Evolutionary conservation across 2,888 invertebrate genomes (phyloP), one percentile per base, ranked within the genome.

Genomic region (Synergus gifuensis): DNA sequence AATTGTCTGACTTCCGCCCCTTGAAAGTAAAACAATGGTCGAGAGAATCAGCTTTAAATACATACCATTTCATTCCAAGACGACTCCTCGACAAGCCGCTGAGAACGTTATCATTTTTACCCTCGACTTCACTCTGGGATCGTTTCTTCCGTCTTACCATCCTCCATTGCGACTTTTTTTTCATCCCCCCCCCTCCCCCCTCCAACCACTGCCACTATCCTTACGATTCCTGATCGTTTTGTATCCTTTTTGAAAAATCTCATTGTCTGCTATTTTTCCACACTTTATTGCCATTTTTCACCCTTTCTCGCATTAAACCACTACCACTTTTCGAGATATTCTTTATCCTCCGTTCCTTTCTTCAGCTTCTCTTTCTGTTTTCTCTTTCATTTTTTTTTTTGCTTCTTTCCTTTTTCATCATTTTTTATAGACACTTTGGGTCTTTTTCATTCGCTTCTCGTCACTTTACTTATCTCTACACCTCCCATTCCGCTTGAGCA

Each of bases 101-200:
- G 40, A 73, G 73, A 73, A 12, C 54, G 54, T 73, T 73, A 73
- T 73, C 73, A 73, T 54, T 73, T 73, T 73, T 54, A 54, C 73
- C 54, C 73, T 73, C 40, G 11, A 36, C 73, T 73, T 73, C 73
- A 73, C 73, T 73, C 9, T n/a, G 36, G 3, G 49, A 36, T 73
- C 49, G n/a, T 54, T n/a, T 11, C 40, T 11, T 28, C 9, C 54
- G 11, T 28, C 36, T 7, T 4, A 9, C 14, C 40, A 16, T 22
- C 22, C 12, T 16, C n/a, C n/a, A 11, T 73, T 8, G 4, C 2
- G 62, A 14, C 12, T 0, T 28, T 62, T 1, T 62, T 22, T 36
- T 12, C 46, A 46, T 60, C 4, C 5, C 16, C n/a, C 28, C 3
- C 28, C 28, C 2, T 2, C 28, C 28, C 28, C 28, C 28, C 28